phyloP scores from a whole-genome alignment of 2,888 invertebrate species.

The Chrysotoxum bicinctum region DNA sequence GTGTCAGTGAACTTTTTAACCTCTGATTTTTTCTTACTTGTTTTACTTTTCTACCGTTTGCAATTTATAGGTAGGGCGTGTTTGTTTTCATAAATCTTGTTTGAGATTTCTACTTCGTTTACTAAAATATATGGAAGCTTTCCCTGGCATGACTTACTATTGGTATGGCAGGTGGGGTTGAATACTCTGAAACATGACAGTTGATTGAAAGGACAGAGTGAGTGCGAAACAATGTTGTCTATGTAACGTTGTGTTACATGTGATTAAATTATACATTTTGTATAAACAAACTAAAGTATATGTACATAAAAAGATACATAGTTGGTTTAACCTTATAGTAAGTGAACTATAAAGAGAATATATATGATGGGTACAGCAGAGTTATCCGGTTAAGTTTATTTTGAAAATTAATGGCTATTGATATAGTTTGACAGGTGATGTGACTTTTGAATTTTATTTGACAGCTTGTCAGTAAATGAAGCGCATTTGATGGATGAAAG shows the following conservation, averaged over 20 bases:
- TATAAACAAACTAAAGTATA: not conserved
- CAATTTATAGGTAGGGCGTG: slow-evolving; percentile 8
- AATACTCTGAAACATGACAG: slow-evolving; percentile 15
- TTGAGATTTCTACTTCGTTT: slow-evolving; percentile 1
- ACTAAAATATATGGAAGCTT: not conserved
- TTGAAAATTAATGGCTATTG: slow-evolving; percentile 10
- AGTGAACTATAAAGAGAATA: not conserved
- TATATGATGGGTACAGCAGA: not conserved
- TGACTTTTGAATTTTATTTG: slow-evolving; percentile 4
- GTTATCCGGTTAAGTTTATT: not conserved
- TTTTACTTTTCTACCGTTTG: slow-evolving; percentile 6
- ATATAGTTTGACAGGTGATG: slow-evolving; percentile 14
- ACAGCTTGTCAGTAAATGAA: not conserved
- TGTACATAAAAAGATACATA: not conserved
- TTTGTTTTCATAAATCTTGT: slow-evolving; percentile 20
- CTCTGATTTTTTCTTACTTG: not conserved
- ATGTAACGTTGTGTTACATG: slow-evolving; percentile 17
- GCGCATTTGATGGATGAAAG: not conserved
- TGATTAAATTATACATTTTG: slow-evolving; percentile 26
- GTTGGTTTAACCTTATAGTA: not conserved
- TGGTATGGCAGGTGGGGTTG: not conserved
- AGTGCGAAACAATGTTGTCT: slow-evolving; percentile 40
- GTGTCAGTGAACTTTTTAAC: slow-evolving; percentile 60
- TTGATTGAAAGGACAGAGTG: slow-evolving; percentile 31
- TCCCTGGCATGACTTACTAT: not conserved